These are phyloP conservation scores for Rhogogaster chlorosoma DNA, from an alignment of 2,888 invertebrate genomes.

Conservation along the genomic window DNA sequence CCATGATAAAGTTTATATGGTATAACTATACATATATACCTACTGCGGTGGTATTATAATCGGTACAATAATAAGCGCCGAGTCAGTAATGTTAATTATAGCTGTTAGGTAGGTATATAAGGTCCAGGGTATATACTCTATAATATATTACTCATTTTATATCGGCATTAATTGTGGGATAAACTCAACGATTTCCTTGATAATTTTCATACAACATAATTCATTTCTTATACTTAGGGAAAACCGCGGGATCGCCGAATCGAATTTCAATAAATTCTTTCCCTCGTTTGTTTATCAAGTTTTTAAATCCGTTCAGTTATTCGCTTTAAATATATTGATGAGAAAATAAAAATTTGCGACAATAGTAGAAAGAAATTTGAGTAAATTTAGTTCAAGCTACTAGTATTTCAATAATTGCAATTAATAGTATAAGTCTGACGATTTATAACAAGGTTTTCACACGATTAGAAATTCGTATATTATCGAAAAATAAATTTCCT, in stretches of 20 bases:
- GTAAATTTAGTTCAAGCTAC: neutral
- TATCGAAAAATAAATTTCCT: neutral
- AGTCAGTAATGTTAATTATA: neutral
- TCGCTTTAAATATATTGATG: neutral
- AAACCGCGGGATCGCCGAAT: too few species aligned
- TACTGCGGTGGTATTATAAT: too few species aligned
- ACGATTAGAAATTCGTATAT: too few species aligned
- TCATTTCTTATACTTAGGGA: too few species aligned
- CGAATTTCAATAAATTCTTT: too few species aligned
- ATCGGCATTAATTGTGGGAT: neutral
- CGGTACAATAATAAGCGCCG: neutral
- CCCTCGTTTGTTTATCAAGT: neutral
- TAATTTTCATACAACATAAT: neutral
- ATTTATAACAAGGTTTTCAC: too few species aligned
- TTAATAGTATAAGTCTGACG: too few species aligned
- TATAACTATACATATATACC: neutral
- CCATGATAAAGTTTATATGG: conserved; percentile 11
- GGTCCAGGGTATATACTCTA: too few species aligned
- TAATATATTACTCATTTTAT: too few species aligned
- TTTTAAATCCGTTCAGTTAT: neutral
- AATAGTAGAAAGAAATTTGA: neutral
- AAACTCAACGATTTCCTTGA: neutral
- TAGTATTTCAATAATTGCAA: too few species aligned
- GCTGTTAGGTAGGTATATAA: too few species aligned
- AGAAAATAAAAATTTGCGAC: neutral